A percentile compares a stretch with the other conserved stretches of the same genome.
phyloP scores from a whole-genome alignment of 2,797 vertebrate genomes.

The Oryzias dopingdopingensis region DNA sequence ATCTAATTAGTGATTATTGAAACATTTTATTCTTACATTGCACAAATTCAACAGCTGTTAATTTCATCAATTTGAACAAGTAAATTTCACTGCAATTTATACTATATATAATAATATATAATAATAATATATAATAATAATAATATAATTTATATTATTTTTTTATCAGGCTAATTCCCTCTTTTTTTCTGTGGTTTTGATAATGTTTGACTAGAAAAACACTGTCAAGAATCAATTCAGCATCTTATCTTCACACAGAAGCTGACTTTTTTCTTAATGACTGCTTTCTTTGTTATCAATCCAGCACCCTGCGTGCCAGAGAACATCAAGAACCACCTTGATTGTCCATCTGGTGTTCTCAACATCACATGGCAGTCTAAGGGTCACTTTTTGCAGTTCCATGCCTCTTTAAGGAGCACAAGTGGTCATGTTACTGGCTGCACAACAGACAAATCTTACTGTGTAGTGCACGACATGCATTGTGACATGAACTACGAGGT shows the following conservation, averaged over 20 bases:
- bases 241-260: too few relatives aligned
- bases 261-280: not conserved
- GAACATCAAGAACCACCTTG: slow-evolving; percentile 51
- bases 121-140: too few relatives aligned
- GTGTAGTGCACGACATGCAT: slow-evolving; percentile 45
- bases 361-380: slow-evolving; percentile 74
- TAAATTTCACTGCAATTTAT: too few relatives aligned
- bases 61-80: too few relatives aligned
- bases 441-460: slow-evolving; percentile 35
- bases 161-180: too few relatives aligned
- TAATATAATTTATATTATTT: too few relatives aligned
- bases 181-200: too few relatives aligned
- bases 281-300: slow-evolving; percentile 4
- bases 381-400: slow-evolving; percentile 54
- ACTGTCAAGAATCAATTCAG: too few relatives aligned
- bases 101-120: too few relatives aligned
- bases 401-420: slow-evolving; percentile 47
- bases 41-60: too few relatives aligned
- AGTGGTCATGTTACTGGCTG: slow-evolving; percentile 37
- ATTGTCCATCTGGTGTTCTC: slow-evolving; percentile 69
- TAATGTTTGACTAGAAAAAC: too few relatives aligned
- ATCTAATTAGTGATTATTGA: not conserved
- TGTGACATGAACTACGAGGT: slow-evolving; percentile 68
- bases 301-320: slow-evolving; percentile 78
- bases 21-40: too few relatives aligned